Evolutionary conservation across 2,797 vertebrate species (phyloP).

Genomic region (Oreonectes daqikongensis): DNA sequence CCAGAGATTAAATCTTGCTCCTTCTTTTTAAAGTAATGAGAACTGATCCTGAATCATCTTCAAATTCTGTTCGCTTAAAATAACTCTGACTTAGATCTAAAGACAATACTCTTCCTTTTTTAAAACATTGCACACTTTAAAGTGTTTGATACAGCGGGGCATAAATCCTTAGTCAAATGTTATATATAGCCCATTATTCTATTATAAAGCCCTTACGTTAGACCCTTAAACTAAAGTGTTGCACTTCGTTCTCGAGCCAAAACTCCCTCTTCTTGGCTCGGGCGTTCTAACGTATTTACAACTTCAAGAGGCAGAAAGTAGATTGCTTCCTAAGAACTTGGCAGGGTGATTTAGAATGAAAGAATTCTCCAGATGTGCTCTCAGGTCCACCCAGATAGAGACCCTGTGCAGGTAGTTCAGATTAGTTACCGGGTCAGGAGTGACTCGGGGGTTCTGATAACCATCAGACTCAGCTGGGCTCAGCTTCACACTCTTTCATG

Average conservation of each 20-base stretch:
- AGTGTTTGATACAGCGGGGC: slow-evolving; percentile 20
- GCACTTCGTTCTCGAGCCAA: slow-evolving; percentile 45
- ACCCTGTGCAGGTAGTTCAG: slow-evolving; percentile 51
- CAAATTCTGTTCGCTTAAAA: slow-evolving; percentile 9
- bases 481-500: slow-evolving; percentile 12
- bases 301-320: slow-evolving; percentile 48
- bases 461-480: slow-evolving; percentile 25
- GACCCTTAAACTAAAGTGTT: slow-evolving; percentile 54
- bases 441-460: slow-evolving; percentile 34
- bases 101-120: slow-evolving; percentile 27
- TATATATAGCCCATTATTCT: slow-evolving; percentile 39
- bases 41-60: slow-evolving; percentile 23
- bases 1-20: background rate
- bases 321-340: slow-evolving; percentile 57
- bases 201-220: slow-evolving; percentile 44
- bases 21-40: slow-evolving; percentile 2
- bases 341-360: slow-evolving; percentile 46
- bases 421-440: slow-evolving; percentile 37
- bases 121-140: slow-evolving; percentile 28
- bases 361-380: slow-evolving; percentile 58
- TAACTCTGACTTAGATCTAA: slow-evolving; percentile 19
- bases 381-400: slow-evolving; percentile 51
- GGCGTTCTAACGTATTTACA: slow-evolving; percentile 50
- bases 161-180: slow-evolving; percentile 38
- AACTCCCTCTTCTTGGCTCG: slow-evolving; percentile 44